phyloP scores from a whole-genome alignment of 2,113 vertebrate species.

The Empidonax alnorum region DNA sequence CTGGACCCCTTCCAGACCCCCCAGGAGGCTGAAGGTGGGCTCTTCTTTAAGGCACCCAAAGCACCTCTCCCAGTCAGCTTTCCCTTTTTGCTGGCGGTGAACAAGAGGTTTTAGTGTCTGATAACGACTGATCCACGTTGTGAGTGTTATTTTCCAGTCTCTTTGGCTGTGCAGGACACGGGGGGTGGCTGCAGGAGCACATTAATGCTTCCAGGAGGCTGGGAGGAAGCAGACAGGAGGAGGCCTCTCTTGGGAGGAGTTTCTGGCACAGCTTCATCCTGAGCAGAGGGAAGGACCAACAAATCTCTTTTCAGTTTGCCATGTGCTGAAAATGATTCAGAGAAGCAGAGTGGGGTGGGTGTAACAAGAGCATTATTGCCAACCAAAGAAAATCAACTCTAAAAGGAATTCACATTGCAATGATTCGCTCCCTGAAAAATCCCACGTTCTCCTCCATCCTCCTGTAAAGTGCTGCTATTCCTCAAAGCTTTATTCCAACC shows the following conservation, averaged over 20 bases:
- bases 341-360: neutral
- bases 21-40: neutral
- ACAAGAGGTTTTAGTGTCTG: neutral
- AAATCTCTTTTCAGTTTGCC: neutral
- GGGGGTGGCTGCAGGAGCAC: neutral
- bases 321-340: accelerated
- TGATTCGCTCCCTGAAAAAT: neutral
- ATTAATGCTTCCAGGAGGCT: neutral
- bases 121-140: accelerated
- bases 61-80: neutral
- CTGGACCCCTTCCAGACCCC: neutral
- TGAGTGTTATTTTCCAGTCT: neutral
- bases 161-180: neutral
- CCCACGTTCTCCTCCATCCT: neutral
- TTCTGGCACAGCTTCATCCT: neutral
- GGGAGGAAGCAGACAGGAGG: neutral
- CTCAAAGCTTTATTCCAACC: neutral
- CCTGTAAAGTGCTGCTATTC: slow-evolving; percentile 32
- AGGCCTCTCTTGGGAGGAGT: neutral
- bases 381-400: neutral
- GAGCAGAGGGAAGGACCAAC: neutral
- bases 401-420: neutral
- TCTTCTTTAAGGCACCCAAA: neutral
- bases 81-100: neutral
- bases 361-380: neutral